These are phyloP conservation scores for Diachasmimorpha longicaudata DNA, from an alignment of 1,140 invertebrate species.

Conservation along the genomic window DNA sequence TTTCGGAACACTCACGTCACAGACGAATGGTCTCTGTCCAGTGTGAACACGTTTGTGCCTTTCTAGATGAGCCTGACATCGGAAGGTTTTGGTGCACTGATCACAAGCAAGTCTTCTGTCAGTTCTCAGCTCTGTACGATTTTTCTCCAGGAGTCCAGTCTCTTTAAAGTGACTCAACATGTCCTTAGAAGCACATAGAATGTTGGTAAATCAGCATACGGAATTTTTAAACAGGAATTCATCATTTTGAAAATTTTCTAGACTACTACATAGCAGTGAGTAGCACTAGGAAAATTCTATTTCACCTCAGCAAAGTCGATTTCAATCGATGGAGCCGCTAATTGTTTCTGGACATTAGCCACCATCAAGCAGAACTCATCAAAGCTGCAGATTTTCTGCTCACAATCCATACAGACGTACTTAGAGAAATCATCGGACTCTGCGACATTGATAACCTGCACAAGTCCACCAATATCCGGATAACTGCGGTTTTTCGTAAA, in stretches of 20 bases:
- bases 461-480: neutral
- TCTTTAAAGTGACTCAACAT: slow-evolving; percentile 53
- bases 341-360: slow-evolving; percentile 53
- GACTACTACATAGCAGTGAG: too few relatives aligned
- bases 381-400: slow-evolving; percentile 52
- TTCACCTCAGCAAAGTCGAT: slow-evolving; percentile 55
- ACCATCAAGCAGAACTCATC: slow-evolving; percentile 58
- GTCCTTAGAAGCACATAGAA: slow-evolving; percentile 37
- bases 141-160: slow-evolving; percentile 41
- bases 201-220: neutral
- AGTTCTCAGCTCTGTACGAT: slow-evolving; percentile 21
- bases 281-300: too few relatives aligned
- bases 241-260: too few relatives aligned
- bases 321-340: slow-evolving; percentile 48
- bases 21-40: slow-evolving; percentile 52
- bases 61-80: slow-evolving; percentile 54
- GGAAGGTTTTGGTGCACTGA: slow-evolving; percentile 52
- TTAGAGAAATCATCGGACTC: slow-evolving; percentile 49
- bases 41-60: slow-evolving; percentile 57
- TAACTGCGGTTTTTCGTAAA: too few relatives aligned
- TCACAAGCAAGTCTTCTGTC: slow-evolving; percentile 43
- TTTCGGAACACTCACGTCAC: slow-evolving; percentile 49
- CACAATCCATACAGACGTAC: slow-evolving; percentile 54
- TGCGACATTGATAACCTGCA: slow-evolving; percentile 52
- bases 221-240: too few relatives aligned